phyloP scores from a whole-genome alignment of 2,888 invertebrate species.

The Neelides folsomi region DNA sequence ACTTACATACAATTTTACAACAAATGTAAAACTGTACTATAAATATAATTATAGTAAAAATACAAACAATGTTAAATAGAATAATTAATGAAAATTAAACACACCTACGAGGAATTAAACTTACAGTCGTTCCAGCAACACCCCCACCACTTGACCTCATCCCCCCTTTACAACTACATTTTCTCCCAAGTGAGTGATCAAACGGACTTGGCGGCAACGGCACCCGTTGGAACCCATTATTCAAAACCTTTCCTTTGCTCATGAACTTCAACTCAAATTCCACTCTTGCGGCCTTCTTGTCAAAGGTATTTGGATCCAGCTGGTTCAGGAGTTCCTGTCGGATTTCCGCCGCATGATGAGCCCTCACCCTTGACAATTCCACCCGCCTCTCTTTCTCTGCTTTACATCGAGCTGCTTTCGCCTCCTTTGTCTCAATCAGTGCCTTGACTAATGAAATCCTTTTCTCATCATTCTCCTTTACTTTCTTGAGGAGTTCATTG shows the following conservation, averaged over 20 bases:
- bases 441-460: slow-evolving; percentile 19
- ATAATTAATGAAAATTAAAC: no score
- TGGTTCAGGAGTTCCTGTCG: slow-evolving; percentile 23
- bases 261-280: slow-evolving; percentile 25
- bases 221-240: no score
- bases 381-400: slow-evolving; percentile 27
- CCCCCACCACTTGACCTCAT: no score
- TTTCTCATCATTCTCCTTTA: slow-evolving; percentile 27
- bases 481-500: slow-evolving; percentile 21
- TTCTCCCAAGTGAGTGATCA: no score
- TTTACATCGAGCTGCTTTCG: slow-evolving; percentile 18
- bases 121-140: no score
- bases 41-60: no score
- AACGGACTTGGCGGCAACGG: no score
- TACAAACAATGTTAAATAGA: no score
- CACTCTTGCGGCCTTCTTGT: slow-evolving; percentile 28
- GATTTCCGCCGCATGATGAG: slow-evolving; percentile 29
- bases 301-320: slow-evolving; percentile 31
- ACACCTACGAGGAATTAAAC: no score
- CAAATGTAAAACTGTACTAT: no score
- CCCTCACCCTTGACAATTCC: slow-evolving; percentile 22
- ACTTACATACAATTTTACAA: no score
- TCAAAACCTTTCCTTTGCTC: slow-evolving; percentile 9
- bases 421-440: slow-evolving; percentile 26
- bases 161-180: no score